These are phyloP conservation scores for Stenopsyche tienmushanensis DNA, from an alignment of 1,140 invertebrate genomes.

Conservation along the genomic window DNA sequence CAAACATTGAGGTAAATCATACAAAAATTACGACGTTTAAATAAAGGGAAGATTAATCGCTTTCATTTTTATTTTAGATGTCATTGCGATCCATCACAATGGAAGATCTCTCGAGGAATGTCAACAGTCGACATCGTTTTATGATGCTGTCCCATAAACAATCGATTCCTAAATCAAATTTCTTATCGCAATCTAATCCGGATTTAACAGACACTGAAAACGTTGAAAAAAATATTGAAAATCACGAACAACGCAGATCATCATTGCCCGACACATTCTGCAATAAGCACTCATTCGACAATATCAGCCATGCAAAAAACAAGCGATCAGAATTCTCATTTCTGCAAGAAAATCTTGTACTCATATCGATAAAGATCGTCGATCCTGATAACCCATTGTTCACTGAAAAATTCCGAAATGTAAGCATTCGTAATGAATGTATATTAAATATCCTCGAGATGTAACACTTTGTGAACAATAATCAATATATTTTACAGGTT, in stretches of 20 bases:
- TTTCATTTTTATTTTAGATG: slow-evolving; percentile 55
- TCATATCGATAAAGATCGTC: slow-evolving; percentile 56
- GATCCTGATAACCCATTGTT: slow-evolving; percentile 49
- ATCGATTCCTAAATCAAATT: slow-evolving; percentile 52
- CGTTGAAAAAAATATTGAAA: slow-evolving; percentile 5
- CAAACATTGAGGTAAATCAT: slow-evolving; percentile 62
- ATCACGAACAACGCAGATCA: slow-evolving; percentile 42
- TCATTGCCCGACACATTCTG: slow-evolving; percentile 73
- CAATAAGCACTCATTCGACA: slow-evolving; percentile 47
- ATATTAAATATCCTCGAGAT: slow-evolving; percentile 1
- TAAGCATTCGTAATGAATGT: slow-evolving; percentile 32
- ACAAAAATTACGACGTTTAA: not conserved
- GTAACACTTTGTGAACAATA: not conserved
- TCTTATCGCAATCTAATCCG: slow-evolving; percentile 83
- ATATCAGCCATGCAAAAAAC: slow-evolving; percentile 12
- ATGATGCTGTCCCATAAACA: slow-evolving; percentile 72
- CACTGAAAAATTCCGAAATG: slow-evolving; percentile 47
- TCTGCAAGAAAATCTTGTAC: slow-evolving; percentile 58
- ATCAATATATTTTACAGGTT: slow-evolving; percentile 42
- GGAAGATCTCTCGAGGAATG: slow-evolving; percentile 81
- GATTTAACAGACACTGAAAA: slow-evolving; percentile 56
- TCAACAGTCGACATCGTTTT: slow-evolving; percentile 74
- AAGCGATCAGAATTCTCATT: slow-evolving; percentile 37
- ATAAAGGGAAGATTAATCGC: not conserved
- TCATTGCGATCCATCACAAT: slow-evolving; percentile 80